Conservation (phyloP, 2,797 vertebrate genomes). For the Cuculus canorus region DNA sequence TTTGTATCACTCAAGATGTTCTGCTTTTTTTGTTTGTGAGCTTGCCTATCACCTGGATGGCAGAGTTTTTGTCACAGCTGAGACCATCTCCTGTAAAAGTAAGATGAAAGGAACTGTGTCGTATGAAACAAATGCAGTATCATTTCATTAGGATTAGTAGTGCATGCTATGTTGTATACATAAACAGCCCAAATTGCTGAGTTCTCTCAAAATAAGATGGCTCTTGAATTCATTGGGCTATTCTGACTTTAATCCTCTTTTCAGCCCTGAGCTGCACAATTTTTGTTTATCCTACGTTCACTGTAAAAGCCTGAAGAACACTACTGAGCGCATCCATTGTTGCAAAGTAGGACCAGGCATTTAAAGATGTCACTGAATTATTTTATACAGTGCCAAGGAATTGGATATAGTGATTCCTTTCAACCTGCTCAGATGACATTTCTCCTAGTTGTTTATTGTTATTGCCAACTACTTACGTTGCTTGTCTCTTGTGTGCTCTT, state of each 20-base stretch:
- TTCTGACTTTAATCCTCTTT: neutral
- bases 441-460: constrained; percentile 65
- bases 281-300: neutral
- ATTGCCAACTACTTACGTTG: constrained; percentile 68
- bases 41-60: constrained; percentile 93
- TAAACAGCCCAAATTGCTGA: neutral
- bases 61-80: constrained; percentile 89
- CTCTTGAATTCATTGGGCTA: neutral
- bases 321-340: neutral
- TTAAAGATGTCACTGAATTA: constrained; percentile 34
- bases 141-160: constrained; percentile 19
- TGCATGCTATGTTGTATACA: neutral
- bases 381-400: neutral
- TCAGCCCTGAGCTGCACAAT: neutral
- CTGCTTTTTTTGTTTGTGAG: constrained; percentile 94
- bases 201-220: constrained; percentile 17
- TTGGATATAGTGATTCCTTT: constrained; percentile 73
- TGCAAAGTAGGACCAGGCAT: constrained; percentile 19
- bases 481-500: constrained; percentile 63
- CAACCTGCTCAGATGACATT: constrained; percentile 78
- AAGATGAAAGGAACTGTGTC: constrained; percentile 82
- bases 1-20: constrained; percentile 91
- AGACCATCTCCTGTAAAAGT: constrained; percentile 82
- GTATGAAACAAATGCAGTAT: neutral
- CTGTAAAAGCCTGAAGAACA: constrained; percentile 16